Evolutionary conservation across 2,113 vertebrate genomes (phyloP).

Genomic region (Aegithalos caudatus): DNA sequence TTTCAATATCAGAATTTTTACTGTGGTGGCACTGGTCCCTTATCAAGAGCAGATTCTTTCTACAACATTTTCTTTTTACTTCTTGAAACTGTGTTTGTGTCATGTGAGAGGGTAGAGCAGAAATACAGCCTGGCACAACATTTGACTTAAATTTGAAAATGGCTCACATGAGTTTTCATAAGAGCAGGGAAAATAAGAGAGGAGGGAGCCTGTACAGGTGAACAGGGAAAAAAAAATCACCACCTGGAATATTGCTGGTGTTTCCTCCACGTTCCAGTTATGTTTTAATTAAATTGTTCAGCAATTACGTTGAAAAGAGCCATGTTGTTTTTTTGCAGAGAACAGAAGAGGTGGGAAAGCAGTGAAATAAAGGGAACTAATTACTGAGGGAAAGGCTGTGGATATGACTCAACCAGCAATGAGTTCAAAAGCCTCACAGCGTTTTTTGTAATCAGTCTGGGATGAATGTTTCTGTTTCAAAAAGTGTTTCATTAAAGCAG

Average conservation of each 20-base stretch:
- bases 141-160: neutral
- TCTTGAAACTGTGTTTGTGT: neutral
- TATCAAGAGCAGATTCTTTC: neutral
- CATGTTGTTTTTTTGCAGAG: neutral
- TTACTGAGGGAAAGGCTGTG: neutral
- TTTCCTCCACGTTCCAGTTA: neutral
- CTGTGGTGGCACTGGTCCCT: neutral
- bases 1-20: neutral
- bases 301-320: neutral
- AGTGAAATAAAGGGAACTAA: constrained; percentile 12
- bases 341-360: neutral
- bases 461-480: constrained; percentile 19
- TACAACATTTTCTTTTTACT: neutral
- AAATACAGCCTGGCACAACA: neutral
- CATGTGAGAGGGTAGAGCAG: neutral
- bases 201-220: neutral
- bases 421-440: neutral
- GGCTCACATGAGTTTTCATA: neutral
- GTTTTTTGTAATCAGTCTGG: neutral
- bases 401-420: neutral
- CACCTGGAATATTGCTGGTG: neutral
- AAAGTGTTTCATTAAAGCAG: constrained; percentile 43
- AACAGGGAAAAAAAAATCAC: neutral
- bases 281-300: neutral
- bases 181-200: neutral